Evolutionary conservation across 2,888 invertebrate genomes (phyloP).

Genomic region (Melanotus villosus): DNA sequence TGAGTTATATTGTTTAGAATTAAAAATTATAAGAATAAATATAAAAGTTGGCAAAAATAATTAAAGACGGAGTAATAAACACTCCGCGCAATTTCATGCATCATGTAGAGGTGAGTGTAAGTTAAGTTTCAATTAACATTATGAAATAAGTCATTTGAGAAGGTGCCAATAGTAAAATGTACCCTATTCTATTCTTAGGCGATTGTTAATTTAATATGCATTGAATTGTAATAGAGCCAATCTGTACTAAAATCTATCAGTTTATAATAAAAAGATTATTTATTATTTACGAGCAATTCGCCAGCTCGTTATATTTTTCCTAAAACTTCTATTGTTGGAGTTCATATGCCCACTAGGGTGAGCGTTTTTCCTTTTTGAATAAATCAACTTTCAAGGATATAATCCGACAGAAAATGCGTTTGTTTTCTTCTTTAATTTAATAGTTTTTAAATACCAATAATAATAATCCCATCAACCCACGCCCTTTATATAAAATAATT

Average conservation of each 20-base stretch:
- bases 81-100: slow-evolving; percentile 22
- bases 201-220: slow-evolving; percentile 22
- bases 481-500: slow-evolving; percentile 20
- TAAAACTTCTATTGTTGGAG: slow-evolving; percentile 2
- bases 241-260: slow-evolving; percentile 8
- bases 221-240: slow-evolving; percentile 5
- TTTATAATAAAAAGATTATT: neutral
- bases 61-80: slow-evolving; percentile 22
- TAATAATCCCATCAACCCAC: slow-evolving; percentile 13
- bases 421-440: slow-evolving; percentile 6
- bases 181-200: slow-evolving; percentile 15
- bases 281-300: slow-evolving; percentile 14
- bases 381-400: neutral
- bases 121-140: slow-evolving; percentile 24
- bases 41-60: slow-evolving; percentile 21
- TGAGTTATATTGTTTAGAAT: slow-evolving; percentile 18
- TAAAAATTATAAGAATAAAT: slow-evolving; percentile 5
- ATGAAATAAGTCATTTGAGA: slow-evolving; percentile 20
- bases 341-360: neutral
- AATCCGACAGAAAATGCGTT: slow-evolving; percentile 6
- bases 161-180: slow-evolving; percentile 15
- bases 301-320: neutral
- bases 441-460: slow-evolving; percentile 12
- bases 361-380: neutral
- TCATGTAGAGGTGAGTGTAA: slow-evolving; percentile 20